Conservation (phyloP, 2,888 invertebrate genomes). For the Vanessa cardui region DNA sequence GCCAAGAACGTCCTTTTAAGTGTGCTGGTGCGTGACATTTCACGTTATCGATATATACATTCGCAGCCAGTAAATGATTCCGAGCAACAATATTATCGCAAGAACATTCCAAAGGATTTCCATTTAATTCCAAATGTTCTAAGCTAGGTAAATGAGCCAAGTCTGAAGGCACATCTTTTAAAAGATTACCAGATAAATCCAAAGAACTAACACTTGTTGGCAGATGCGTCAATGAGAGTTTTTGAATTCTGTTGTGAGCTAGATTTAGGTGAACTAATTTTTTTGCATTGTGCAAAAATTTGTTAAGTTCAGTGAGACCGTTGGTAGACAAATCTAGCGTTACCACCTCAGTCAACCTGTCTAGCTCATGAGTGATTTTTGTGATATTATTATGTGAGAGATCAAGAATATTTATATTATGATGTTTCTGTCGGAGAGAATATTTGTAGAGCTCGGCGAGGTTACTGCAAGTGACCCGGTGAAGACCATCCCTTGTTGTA, state of each 20-base stretch:
- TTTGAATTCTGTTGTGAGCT: slow-evolving; percentile 83
- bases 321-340: slow-evolving; percentile 86
- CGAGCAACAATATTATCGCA: slow-evolving; percentile 86
- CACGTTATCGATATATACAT: slow-evolving; percentile 80
- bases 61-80: slow-evolving; percentile 81
- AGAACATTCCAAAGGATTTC: slow-evolving; percentile 87
- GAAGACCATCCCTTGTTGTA: slow-evolving; percentile 86
- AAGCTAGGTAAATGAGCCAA: slow-evolving; percentile 80
- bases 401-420: slow-evolving; percentile 83
- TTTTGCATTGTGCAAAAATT: slow-evolving; percentile 81
- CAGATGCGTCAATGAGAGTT: slow-evolving; percentile 78
- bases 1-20: slow-evolving; percentile 79
- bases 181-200: slow-evolving; percentile 84
- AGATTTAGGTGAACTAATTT: slow-evolving; percentile 84
- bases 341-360: slow-evolving; percentile 83
- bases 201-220: slow-evolving; percentile 84
- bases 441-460: slow-evolving; percentile 90
- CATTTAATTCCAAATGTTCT: slow-evolving; percentile 85
- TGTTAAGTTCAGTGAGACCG: slow-evolving; percentile 81
- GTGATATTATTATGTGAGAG: slow-evolving; percentile 85
- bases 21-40: slow-evolving; percentile 81
- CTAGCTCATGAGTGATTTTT: slow-evolving; percentile 81
- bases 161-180: slow-evolving; percentile 84
- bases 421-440: slow-evolving; percentile 74
- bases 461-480: slow-evolving; percentile 85